Conservation (phyloP, 2,797 vertebrate genomes). For the Sebastes melanostomus region DNA sequence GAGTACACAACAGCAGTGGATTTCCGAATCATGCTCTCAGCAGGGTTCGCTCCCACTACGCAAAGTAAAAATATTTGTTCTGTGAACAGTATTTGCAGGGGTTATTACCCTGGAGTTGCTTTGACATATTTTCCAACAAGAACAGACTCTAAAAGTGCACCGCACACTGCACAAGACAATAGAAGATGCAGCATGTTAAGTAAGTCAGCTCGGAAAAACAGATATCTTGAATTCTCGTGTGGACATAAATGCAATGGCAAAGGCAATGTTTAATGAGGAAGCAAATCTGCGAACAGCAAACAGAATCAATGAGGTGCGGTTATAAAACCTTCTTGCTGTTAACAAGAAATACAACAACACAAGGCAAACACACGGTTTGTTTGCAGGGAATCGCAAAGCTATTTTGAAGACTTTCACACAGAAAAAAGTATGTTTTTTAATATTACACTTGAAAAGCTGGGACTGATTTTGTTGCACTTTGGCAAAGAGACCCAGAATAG, state of each 20-base stretch:
- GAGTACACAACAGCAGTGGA: conserved; percentile 17
- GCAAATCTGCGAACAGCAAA: conserved; percentile 32
- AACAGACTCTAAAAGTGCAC: conserved; percentile 23
- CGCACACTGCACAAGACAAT: not conserved
- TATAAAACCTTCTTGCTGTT: conserved; percentile 7
- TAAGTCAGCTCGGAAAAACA: not conserved
- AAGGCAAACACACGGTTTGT: not conserved
- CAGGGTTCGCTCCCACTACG: conserved; percentile 18
- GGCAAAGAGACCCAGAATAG: not conserved
- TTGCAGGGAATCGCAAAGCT: not conserved
- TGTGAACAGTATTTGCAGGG: conserved; percentile 5
- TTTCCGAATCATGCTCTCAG: conserved; percentile 16
- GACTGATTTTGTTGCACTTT: not conserved
- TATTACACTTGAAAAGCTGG: not conserved
- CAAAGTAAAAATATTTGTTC: conserved; percentile 42
- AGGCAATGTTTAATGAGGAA: conserved; percentile 18
- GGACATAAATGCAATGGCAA: conserved; percentile 6
- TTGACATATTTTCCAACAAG: conserved; percentile 25
- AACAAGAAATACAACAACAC: not conserved
- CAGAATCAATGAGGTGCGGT: conserved; percentile 22
- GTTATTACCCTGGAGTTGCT: conserved; percentile 35
- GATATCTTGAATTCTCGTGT: conserved; percentile 6
- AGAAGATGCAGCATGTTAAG: conserved; percentile 11
- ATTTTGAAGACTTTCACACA: not conserved
- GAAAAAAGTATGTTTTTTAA: not conserved